A percentile compares a stretch with the other conserved stretches of the same genome.
Conservation (phyloP, 1,140 invertebrate species). For the Aphelenchoides fujianensis region DNA sequence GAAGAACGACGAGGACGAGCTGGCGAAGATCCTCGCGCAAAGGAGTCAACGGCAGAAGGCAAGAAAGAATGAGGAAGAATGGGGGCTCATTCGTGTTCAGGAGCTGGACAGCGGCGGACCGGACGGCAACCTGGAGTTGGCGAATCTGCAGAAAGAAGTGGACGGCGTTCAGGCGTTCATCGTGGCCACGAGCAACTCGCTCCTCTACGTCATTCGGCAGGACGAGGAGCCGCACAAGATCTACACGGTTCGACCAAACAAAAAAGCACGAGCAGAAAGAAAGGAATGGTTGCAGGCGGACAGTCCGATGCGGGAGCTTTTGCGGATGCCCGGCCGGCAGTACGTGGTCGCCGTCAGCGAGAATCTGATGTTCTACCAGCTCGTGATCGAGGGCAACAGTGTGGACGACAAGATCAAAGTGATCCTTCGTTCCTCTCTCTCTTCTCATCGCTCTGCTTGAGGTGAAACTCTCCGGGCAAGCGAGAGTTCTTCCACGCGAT, state of each 20-base stretch:
- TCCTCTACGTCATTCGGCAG: constrained; percentile 37
- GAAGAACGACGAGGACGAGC: constrained; percentile 16
- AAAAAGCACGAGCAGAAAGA: no score
- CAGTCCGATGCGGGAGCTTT: constrained; percentile 33
- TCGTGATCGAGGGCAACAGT: constrained; percentile 62
- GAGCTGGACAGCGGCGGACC: constrained; percentile 7
- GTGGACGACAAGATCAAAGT: constrained; percentile 46
- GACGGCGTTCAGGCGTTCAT: constrained; percentile 27
- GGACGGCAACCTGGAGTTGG: not conserved
- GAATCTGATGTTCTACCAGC: constrained; percentile 48
- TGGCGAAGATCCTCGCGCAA: constrained; percentile 11
- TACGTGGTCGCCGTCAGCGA: constrained; percentile 41
- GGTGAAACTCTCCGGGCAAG: constrained; percentile 70
- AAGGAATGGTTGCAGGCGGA: constrained; percentile 33
- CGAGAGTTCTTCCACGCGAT: constrained; percentile 64
- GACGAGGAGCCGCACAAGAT: constrained; percentile 26
- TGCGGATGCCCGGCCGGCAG: constrained; percentile 33
- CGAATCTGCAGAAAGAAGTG: not conserved
- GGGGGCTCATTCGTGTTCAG: not conserved
- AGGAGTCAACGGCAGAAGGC: not conserved
- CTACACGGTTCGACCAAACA: constrained; percentile 28
- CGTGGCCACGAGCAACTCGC: constrained; percentile 30
- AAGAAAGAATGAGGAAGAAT: not conserved
- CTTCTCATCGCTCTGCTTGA: constrained; percentile 13
- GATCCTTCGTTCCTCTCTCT: not conserved